A percentile compares a stretch with the other conserved stretches of the same genome.
Evolutionary conservation across 2,888 invertebrate species (phyloP).

Genomic region (Neria commutata): DNA sequence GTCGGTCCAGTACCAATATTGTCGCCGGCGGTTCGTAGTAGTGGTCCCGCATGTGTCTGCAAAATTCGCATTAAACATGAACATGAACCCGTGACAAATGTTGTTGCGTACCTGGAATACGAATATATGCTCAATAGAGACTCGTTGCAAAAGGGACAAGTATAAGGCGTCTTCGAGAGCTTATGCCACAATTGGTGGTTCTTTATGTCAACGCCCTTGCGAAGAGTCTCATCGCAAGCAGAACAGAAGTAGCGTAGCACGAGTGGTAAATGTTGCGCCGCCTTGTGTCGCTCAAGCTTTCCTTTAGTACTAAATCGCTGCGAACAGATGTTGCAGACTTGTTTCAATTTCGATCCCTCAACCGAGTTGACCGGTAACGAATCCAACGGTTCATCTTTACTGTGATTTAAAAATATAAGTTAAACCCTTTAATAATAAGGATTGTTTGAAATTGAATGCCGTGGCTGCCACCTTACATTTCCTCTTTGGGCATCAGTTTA

Average conservation of each 20-base stretch:
- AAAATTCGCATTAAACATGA: slow-evolving; percentile 12
- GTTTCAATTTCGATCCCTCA: slow-evolving; percentile 33
- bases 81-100: slow-evolving; percentile 1
- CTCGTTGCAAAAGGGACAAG: slow-evolving; percentile 61
- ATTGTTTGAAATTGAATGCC: not conserved
- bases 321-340: slow-evolving; percentile 48
- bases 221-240: slow-evolving; percentile 63
- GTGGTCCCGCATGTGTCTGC: slow-evolving; percentile 54
- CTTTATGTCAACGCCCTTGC: slow-evolving; percentile 53
- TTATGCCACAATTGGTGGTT: slow-evolving; percentile 63
- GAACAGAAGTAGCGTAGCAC: slow-evolving; percentile 62
- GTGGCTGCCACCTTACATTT: slow-evolving; percentile 43
- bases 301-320: slow-evolving; percentile 48
- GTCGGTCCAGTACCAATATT: slow-evolving; percentile 49
- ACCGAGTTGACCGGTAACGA: too few relatives aligned
- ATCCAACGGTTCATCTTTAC: slow-evolving; percentile 50
- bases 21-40: slow-evolving; percentile 36
- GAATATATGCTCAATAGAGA: slow-evolving; percentile 48
- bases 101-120: slow-evolving; percentile 35
- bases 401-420: slow-evolving; percentile 22
- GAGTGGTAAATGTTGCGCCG: slow-evolving; percentile 46
- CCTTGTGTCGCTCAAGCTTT: slow-evolving; percentile 48
- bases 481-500: slow-evolving; percentile 38
- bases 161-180: slow-evolving; percentile 59
- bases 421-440: not conserved